phyloP scores from a whole-genome alignment of 2,888 invertebrate species.

The Gnatocerus cornutus region DNA sequence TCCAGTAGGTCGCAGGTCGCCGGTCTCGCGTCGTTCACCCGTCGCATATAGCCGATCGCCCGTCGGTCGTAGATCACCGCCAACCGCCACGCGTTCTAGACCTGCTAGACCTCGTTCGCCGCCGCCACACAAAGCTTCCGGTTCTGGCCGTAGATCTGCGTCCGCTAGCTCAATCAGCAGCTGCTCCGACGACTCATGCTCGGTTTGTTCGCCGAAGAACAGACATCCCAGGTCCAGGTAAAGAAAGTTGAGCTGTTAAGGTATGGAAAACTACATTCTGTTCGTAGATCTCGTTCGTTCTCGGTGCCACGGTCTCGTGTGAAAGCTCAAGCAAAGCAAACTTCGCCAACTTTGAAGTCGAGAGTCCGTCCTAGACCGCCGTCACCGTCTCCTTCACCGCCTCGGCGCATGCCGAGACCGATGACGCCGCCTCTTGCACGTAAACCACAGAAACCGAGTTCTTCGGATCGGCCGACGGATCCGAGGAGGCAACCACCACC shows the following conservation, averaged over 20 bases:
- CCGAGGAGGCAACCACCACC: conserved; percentile 75
- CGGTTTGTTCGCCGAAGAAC: conserved; percentile 83
- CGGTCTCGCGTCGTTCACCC: conserved; percentile 56
- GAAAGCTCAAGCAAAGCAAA: conserved; percentile 65
- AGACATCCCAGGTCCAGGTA: conserved; percentile 67
- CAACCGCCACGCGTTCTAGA: conserved; percentile 55
- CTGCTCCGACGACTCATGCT: conserved; percentile 89
- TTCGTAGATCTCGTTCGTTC: conserved; percentile 73
- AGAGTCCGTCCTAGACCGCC: conserved; percentile 73
- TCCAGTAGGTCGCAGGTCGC: conserved; percentile 57
- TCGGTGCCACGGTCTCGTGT: conserved; percentile 74
- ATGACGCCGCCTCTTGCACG: conserved; percentile 71
- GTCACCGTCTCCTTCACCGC: conserved; percentile 69
- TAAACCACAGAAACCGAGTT: conserved; percentile 53
- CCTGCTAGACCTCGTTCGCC: conserved; percentile 66
- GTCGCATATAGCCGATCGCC: conserved; percentile 57
- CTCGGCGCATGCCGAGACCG: conserved; percentile 74
- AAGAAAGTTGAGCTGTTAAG: too few relatives aligned
- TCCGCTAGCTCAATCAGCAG: conserved; percentile 85
- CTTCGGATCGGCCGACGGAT: conserved; percentile 68
- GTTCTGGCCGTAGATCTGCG: conserved; percentile 74
- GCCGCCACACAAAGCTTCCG: conserved; percentile 56
- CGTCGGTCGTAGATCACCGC: conserved; percentile 57
- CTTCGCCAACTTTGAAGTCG: conserved; percentile 70
- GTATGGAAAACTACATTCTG: too few relatives aligned